These are phyloP conservation scores for Regulus satrapa DNA, from an alignment of 2,113 vertebrate genomes.

Conservation along the genomic window DNA sequence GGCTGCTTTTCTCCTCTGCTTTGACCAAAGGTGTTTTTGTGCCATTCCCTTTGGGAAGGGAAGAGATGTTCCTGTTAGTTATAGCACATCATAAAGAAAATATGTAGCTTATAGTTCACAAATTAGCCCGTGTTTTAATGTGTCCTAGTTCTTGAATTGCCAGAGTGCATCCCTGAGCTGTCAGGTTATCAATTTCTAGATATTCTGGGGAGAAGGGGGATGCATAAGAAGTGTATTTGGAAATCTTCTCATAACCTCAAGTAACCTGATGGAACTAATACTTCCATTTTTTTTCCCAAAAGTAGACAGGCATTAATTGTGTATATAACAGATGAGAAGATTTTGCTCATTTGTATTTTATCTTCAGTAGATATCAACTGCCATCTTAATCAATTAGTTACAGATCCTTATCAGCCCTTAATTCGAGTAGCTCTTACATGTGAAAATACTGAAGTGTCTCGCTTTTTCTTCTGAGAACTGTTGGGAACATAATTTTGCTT, in stretches of 20 bases:
- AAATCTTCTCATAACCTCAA: background rate
- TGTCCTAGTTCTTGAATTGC: background rate
- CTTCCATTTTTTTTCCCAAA: background rate
- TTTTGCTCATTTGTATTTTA: slow-evolving; percentile 18
- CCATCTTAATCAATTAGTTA: background rate
- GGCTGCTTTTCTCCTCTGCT: background rate
- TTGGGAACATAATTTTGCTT: background rate
- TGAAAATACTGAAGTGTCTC: background rate
- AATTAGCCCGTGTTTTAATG: background rate
- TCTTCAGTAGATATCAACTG: background rate
- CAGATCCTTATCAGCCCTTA: background rate
- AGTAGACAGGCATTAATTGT: background rate
- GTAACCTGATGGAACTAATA: background rate
- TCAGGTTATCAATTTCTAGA: background rate
- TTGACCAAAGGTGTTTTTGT: background rate
- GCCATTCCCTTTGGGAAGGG: background rate
- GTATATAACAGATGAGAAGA: background rate
- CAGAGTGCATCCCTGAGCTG: background rate
- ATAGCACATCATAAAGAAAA: background rate
- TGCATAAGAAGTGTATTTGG: background rate
- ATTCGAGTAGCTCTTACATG: background rate
- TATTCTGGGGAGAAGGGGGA: background rate
- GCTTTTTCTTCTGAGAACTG: background rate
- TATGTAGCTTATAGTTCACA: background rate
- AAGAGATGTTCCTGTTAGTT: background rate